phyloP scores from a whole-genome alignment of 2,797 vertebrate species.

The Geotrypetes seraphini region DNA sequence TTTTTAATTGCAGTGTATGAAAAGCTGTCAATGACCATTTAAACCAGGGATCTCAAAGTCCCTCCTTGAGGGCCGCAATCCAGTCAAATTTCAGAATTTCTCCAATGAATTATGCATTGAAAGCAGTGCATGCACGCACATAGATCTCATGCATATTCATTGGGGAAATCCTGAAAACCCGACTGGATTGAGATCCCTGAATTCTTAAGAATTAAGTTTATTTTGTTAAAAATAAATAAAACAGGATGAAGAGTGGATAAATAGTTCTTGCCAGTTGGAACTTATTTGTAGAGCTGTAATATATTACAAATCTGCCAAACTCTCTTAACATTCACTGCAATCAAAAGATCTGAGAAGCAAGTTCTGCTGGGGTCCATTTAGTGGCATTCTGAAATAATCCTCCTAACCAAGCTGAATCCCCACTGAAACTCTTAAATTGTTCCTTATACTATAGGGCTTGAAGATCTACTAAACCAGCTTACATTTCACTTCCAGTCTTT shows the following conservation, averaged over 20 bases:
- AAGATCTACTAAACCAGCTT: constrained; percentile 18
- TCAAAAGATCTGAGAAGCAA: neutral
- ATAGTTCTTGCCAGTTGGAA: neutral
- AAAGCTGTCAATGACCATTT: no score
- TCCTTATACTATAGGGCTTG: constrained; percentile 3
- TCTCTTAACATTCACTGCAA: constrained; percentile 10
- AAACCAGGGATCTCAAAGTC: no score
- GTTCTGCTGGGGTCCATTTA: accelerated
- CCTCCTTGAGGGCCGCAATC: no score
- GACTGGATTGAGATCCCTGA: no score
- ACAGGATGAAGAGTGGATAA: constrained; percentile 1
- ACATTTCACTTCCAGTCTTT: constrained; percentile 41
- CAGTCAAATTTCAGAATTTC: no score
- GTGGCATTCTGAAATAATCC: neutral
- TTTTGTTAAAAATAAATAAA: no score
- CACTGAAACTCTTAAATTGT: constrained; percentile 7
- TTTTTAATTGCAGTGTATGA: no score
- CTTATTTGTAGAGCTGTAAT: neutral
- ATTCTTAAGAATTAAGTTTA: no score
- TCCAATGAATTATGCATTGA: no score
- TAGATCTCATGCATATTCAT: no score
- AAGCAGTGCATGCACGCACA: no score
- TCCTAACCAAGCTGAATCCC: constrained; percentile 4
- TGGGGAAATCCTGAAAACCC: no score
- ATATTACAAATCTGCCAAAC: neutral